Base-by-base conservation (phyloP, 2,797 vertebrate species). In the Falco novaeseelandiae region DNA sequence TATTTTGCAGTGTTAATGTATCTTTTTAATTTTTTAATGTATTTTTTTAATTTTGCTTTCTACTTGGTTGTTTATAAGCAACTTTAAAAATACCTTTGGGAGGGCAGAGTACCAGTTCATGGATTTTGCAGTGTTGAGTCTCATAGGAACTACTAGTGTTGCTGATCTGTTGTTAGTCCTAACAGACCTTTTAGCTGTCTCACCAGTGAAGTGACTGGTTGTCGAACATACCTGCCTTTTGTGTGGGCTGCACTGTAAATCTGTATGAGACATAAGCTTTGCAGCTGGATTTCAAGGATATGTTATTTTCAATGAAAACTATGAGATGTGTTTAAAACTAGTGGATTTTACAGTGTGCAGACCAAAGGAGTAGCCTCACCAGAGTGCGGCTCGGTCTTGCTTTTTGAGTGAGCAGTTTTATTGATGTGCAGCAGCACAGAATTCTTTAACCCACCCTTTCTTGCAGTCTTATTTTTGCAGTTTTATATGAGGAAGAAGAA, bases 341-440 rank as follows among this genome's bases (percentile, higher is more conserved):
- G 19, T 21, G 80, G 44, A 49, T 71, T 77, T 89, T 55, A 29
- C 32, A 26, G 40, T 1, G 9, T 11, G 3, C 40, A 69, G 73
- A 38, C 67, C 51, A 65, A 55, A 92, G 81, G 46, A 94, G 3
- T 14, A 58, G 32, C 29, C 26, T 87, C 9, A 6, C 30, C 30
- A 27, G 34, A 59, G 9, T 2, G 6, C 8, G 8, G 14, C n/a
- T 78, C 0, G 0, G 26, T 71, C 62, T 81, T 10, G 17, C 15
- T 83, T 76, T 86, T 66, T 29, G 40, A 87, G 38, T 1, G 0
- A 51, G 12, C 22, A 12, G 2, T 66, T 57, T 30, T 63, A 14
- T 38, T 70, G 27, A 21, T 30, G 5, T 3, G 14, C 3, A 12
- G 59, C 0, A 2, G 22, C 42, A 42, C 13, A 7, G 20, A 83